phyloP scores from a whole-genome alignment of 2,888 invertebrate species.

The Cheilosia scutellata region DNA sequence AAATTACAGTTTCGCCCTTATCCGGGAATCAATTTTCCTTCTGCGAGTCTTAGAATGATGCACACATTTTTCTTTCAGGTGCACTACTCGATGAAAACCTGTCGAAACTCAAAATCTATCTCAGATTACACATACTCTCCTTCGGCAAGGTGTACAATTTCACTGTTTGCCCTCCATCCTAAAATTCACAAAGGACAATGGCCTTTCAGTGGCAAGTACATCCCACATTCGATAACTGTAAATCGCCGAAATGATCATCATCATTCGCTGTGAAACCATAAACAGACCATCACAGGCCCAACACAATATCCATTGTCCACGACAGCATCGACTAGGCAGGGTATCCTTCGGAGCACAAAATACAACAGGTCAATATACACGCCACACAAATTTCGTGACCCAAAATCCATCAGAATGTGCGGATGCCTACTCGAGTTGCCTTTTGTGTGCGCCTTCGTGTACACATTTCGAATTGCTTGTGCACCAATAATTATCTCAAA shows the following conservation, averaged over 20 bases:
- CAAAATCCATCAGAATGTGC: conserved; percentile 41
- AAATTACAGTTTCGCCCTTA: conserved; percentile 43
- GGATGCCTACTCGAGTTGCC: conserved; percentile 54
- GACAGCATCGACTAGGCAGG: conserved; percentile 49
- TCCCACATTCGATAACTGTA: conserved; percentile 73
- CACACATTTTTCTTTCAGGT: conserved; percentile 40
- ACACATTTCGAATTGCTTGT: conserved; percentile 48
- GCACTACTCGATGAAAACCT: conserved; percentile 52
- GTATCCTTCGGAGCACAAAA: conserved; percentile 39
- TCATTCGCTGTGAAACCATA: conserved; percentile 46
- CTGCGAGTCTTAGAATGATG: neutral
- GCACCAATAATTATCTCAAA: conserved; percentile 63
- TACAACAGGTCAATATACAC: conserved; percentile 54
- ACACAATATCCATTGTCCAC: conserved; percentile 66
- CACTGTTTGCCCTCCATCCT: conserved; percentile 48
- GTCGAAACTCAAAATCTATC: conserved; percentile 68
- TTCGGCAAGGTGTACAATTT: conserved; percentile 64
- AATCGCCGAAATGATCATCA: conserved; percentile 60
- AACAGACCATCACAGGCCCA: conserved; percentile 54
- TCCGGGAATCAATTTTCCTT: conserved; percentile 70
- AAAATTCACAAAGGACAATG: conserved; percentile 54
- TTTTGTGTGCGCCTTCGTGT: conserved; percentile 59
- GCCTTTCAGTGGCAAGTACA: conserved; percentile 48
- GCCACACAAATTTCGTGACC: conserved; percentile 52
- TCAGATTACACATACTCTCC: conserved; percentile 65